Evolutionary conservation across 2,797 vertebrate genomes (phyloP).

Genomic region (Microcaecilia unicolor): DNA sequence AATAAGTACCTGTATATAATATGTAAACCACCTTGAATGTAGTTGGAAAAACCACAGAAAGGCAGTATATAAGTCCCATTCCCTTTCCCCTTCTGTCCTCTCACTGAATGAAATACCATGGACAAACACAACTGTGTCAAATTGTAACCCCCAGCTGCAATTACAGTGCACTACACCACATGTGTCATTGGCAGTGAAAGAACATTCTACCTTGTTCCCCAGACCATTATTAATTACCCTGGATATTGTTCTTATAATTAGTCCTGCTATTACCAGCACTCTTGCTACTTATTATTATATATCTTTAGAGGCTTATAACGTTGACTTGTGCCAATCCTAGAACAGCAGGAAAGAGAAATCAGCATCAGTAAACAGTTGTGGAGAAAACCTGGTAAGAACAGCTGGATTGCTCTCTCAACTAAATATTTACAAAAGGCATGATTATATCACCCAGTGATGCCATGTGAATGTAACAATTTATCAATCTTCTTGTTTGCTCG

Average conservation of each 20-base stretch:
- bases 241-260: slow-evolving; percentile 15
- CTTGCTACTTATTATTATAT: slow-evolving; percentile 55
- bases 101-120: too few species aligned
- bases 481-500: slow-evolving; percentile 63
- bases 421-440: slow-evolving; percentile 70
- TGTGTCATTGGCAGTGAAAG: too few species aligned
- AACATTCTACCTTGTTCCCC: too few species aligned
- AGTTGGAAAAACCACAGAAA: too few species aligned
- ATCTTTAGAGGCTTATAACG: slow-evolving; percentile 61
- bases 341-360: slow-evolving; percentile 59
- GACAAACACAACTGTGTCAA: too few species aligned
- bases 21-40: too few species aligned
- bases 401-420: slow-evolving; percentile 67
- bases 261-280: slow-evolving; percentile 36
- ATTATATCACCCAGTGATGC: slow-evolving; percentile 63
- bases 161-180: too few species aligned
- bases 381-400: slow-evolving; percentile 63
- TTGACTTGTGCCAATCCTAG: slow-evolving; percentile 51
- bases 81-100: too few species aligned
- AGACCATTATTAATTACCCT: too few species aligned
- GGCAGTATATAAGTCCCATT: too few species aligned
- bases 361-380: slow-evolving; percentile 38
- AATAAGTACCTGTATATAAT: too few species aligned
- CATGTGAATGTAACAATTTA: slow-evolving; percentile 61
- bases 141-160: too few species aligned